phyloP scores from a whole-genome alignment of 2,888 invertebrate genomes.

The Ectemnius continuus region DNA sequence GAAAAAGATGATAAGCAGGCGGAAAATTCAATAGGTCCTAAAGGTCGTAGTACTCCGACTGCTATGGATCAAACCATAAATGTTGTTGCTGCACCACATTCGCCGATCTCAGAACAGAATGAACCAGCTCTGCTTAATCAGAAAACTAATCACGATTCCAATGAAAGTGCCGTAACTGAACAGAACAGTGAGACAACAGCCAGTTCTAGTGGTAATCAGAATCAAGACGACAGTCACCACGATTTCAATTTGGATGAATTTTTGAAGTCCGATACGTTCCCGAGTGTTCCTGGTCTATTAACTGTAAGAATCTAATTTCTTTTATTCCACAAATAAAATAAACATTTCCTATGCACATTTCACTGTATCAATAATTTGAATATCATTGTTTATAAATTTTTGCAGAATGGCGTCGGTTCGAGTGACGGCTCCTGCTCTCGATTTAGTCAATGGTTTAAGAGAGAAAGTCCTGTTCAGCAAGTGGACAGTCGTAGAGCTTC shows the following conservation, averaged over 20 bases:
- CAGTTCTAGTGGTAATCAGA: slow-evolving; percentile 59
- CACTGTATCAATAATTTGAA: slow-evolving; percentile 4
- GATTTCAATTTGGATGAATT: slow-evolving; percentile 92
- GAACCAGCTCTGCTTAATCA: slow-evolving; percentile 55
- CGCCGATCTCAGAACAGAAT: slow-evolving; percentile 74
- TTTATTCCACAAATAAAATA: not conserved
- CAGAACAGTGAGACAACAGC: slow-evolving; percentile 59
- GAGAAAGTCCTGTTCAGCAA: slow-evolving; percentile 81
- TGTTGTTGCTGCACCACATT: slow-evolving; percentile 70
- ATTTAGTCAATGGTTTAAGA: slow-evolving; percentile 90
- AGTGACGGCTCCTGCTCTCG: slow-evolving; percentile 82
- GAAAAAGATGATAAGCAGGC: slow-evolving; percentile 74
- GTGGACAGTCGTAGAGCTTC: slow-evolving; percentile 80
- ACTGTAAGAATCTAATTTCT: slow-evolving; percentile 79
- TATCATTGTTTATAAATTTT: slow-evolving; percentile 47
- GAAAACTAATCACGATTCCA: slow-evolving; percentile 62
- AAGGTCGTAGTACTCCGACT: slow-evolving; percentile 76
- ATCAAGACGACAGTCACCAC: slow-evolving; percentile 59
- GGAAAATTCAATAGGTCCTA: slow-evolving; percentile 65
- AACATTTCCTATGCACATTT: not conserved
- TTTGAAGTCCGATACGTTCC: slow-evolving; percentile 88
- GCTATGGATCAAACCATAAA: slow-evolving; percentile 71
- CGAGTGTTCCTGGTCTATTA: slow-evolving; percentile 85
- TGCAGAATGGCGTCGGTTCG: slow-evolving; percentile 83
- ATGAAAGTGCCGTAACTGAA: slow-evolving; percentile 56